These are phyloP conservation scores for Lepidurus couesii DNA, from an alignment of 1,140 invertebrate species.

Conservation along the genomic window DNA sequence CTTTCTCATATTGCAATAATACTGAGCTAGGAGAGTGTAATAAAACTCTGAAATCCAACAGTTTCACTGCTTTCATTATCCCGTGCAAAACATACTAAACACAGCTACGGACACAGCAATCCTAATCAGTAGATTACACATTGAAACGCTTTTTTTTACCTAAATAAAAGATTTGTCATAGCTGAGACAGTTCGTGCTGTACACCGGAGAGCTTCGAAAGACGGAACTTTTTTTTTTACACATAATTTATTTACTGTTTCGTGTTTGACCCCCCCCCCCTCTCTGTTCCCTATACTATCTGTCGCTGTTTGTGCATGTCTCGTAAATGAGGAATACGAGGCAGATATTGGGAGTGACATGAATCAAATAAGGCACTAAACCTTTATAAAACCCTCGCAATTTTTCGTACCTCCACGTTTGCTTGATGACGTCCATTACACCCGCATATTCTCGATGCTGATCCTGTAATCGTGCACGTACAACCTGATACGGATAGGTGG, in stretches of 20 bases:
- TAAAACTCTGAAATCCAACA: slow-evolving; percentile 7
- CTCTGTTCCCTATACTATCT: slow-evolving; percentile 25
- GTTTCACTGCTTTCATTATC: neutral
- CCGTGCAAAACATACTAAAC: neutral
- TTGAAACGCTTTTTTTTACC: too few relatives aligned
- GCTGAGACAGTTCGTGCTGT: neutral
- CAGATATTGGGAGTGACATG: slow-evolving; percentile 96
- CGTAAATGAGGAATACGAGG: slow-evolving; percentile 94
- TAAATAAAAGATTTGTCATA: neutral
- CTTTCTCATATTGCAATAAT: neutral
- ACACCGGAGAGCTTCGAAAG: slow-evolving; percentile 3
- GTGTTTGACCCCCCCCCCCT: neutral
- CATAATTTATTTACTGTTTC: neutral
- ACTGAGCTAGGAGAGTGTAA: slow-evolving; percentile 17
- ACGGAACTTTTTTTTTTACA: neutral
- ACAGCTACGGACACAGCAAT: neutral
- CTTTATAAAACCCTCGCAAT: slow-evolving; percentile 90
- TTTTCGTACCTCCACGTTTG: slow-evolving; percentile 89
- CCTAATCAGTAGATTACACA: too few relatives aligned
- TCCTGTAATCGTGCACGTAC: slow-evolving; percentile 92
- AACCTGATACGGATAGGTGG: slow-evolving; percentile 96
- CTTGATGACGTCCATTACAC: slow-evolving; percentile 76
- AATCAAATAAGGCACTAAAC: slow-evolving; percentile 83
- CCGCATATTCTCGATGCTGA: slow-evolving; percentile 80
- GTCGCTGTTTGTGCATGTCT: slow-evolving; percentile 64